phyloP scores from a whole-genome alignment of 2,113 vertebrate species.

The Cephalopholis sonnerati region DNA sequence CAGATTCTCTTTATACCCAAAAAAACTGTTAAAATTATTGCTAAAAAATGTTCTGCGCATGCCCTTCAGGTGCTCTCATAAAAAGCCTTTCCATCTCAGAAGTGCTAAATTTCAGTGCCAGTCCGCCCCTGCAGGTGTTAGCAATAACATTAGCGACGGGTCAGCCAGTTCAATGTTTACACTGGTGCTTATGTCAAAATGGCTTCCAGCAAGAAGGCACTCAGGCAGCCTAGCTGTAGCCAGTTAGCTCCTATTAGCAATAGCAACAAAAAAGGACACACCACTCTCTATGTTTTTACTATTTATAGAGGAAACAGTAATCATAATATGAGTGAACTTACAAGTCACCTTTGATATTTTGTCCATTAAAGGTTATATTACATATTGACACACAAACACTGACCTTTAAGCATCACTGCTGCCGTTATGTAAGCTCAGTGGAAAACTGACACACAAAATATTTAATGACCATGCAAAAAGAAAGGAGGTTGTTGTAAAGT shows the following conservation, averaged over 20 bases:
- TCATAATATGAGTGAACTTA: background rate
- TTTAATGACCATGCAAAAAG: background rate
- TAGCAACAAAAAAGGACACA: background rate
- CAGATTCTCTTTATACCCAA: too few species aligned
- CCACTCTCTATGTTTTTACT: background rate
- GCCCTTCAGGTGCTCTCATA: too few species aligned
- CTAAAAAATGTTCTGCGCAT: too few species aligned
- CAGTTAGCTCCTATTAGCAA: background rate
- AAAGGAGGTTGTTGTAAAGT: background rate
- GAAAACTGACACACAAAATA: background rate
- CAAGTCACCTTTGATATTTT: constrained; percentile 2
- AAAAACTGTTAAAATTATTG: too few species aligned
- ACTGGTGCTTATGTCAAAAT: background rate
- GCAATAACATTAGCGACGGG: background rate
- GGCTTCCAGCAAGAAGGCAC: background rate
- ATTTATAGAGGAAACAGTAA: background rate
- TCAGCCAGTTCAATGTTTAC: too few species aligned
- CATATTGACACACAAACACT: constrained; percentile 13
- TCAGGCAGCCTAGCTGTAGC: background rate
- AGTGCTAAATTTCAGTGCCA: too few species aligned
- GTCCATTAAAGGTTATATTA: constrained; percentile 11
- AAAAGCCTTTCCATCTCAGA: too few species aligned
- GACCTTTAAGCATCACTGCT: background rate
- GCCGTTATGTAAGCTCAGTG: background rate
- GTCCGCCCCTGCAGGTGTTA: too few species aligned